Evolutionary conservation across 2,888 invertebrate species (phyloP).

Genomic region (Cephus spinipes): DNA sequence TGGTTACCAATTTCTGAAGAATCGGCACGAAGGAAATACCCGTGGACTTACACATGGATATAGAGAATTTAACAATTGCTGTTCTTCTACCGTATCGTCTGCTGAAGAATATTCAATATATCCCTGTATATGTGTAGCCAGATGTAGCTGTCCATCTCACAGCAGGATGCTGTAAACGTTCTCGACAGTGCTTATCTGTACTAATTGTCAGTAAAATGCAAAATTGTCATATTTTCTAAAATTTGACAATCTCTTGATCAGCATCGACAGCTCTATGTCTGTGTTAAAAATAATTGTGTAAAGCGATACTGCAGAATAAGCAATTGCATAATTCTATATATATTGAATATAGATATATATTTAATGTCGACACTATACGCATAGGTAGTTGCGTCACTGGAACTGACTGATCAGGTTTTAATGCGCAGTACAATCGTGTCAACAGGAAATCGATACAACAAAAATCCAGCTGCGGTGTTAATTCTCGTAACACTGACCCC

Average conservation of each 20-base stretch:
- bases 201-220: neutral
- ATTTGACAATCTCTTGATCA: neutral
- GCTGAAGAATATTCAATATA: too few relatives aligned
- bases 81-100: neutral
- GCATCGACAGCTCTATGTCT: neutral
- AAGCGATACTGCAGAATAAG: neutral
- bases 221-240: neutral
- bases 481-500: constrained; percentile 43
- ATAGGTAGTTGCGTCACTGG: neutral
- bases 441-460: constrained; percentile 50
- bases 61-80: neutral
- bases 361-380: neutral
- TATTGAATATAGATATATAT: too few relatives aligned
- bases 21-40: neutral
- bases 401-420: constrained; percentile 24
- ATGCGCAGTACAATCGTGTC: constrained; percentile 40
- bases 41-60: neutral
- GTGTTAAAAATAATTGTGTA: neutral
- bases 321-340: neutral
- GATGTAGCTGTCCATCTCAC: too few relatives aligned
- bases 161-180: neutral
- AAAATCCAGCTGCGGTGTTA: constrained; percentile 43
- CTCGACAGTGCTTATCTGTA: neutral
- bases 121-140: too few relatives aligned
- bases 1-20: neutral